phyloP scores from a whole-genome alignment of 2,888 invertebrate genomes.

The Panorpa germanica region DNA sequence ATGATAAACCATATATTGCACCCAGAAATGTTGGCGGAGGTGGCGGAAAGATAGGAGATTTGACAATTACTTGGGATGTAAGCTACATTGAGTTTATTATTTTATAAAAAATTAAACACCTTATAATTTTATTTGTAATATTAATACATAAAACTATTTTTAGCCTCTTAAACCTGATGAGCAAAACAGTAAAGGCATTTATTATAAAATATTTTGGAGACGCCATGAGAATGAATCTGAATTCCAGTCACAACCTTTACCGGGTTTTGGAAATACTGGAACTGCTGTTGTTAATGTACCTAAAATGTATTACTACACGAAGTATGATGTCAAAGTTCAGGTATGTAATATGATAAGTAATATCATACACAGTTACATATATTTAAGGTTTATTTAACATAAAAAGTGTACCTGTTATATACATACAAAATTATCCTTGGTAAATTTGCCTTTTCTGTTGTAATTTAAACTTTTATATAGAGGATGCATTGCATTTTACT shows the following conservation, averaged over 20 bases:
- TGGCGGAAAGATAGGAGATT: constrained; percentile 87
- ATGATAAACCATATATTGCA: constrained; percentile 57
- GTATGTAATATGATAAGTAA: no score
- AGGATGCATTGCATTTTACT: no score
- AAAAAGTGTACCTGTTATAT: no score
- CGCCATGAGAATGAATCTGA: constrained; percentile 51
- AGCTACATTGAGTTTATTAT: no score
- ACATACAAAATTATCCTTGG: no score
- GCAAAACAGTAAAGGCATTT: constrained; percentile 77
- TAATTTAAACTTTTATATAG: no score
- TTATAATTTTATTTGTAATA: no score
- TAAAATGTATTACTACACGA: constrained; percentile 54
- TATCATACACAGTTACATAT: background rate
- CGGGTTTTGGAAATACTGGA: constrained; percentile 56
- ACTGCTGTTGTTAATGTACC: constrained; percentile 61
- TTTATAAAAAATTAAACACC: no score
- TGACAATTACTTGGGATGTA: constrained; percentile 85
- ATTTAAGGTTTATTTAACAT: no score
- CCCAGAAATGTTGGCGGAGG: constrained; percentile 78
- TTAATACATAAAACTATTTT: no score
- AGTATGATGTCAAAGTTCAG: constrained; percentile 75
- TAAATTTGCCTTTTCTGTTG: no score
- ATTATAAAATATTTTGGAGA: constrained; percentile 82
- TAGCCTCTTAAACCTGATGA: constrained; percentile 52
- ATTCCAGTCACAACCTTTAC: constrained; percentile 51